phyloP scores from a whole-genome alignment of 1,140 invertebrate species.

The Drosophila leontia region DNA sequence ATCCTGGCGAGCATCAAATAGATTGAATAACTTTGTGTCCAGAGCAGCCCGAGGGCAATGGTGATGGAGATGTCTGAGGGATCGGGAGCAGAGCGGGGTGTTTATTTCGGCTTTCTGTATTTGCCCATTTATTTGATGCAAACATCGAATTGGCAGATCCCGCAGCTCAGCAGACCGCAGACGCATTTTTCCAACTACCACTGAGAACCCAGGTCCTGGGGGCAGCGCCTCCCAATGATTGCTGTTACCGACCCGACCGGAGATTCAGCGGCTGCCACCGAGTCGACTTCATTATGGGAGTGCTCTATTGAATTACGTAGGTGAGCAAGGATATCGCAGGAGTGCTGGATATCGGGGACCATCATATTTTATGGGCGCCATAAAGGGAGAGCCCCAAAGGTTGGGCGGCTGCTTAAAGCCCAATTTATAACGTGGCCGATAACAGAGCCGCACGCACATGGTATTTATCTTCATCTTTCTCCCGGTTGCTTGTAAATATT shows the following conservation, averaged over 20 bases:
- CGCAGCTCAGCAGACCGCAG: slow-evolving; percentile 37
- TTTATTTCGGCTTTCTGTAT: slow-evolving; percentile 51
- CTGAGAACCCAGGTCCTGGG: slow-evolving; percentile 15
- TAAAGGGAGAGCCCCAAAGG: slow-evolving; percentile 30
- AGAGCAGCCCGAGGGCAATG: slow-evolving; percentile 12
- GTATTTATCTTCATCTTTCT: slow-evolving; percentile 21
- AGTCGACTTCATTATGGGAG: slow-evolving; percentile 70
- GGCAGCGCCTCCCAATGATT: slow-evolving; percentile 28
- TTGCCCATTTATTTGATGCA: slow-evolving; percentile 67
- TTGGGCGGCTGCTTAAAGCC: slow-evolving; percentile 40
- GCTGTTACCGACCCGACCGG: slow-evolving; percentile 18
- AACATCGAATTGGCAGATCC: slow-evolving; percentile 37
- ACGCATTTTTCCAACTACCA: slow-evolving; percentile 55
- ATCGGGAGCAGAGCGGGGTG: not conserved
- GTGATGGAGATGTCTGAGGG: not conserved
- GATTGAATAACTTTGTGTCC: slow-evolving; percentile 64
- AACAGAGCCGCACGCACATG: slow-evolving; percentile 50
- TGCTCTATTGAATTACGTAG: slow-evolving; percentile 62
- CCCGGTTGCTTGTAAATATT: slow-evolving; percentile 66
- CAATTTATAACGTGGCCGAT: slow-evolving; percentile 63
- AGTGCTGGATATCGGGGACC: slow-evolving; percentile 26
- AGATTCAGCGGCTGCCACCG: slow-evolving; percentile 40
- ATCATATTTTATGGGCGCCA: slow-evolving; percentile 64
- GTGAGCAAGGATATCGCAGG: slow-evolving; percentile 40
- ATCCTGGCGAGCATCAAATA: slow-evolving; percentile 51